These are phyloP conservation scores for Myrmophylax atrothorax DNA, from an alignment of 2,113 vertebrate genomes.

Conservation along the genomic window DNA sequence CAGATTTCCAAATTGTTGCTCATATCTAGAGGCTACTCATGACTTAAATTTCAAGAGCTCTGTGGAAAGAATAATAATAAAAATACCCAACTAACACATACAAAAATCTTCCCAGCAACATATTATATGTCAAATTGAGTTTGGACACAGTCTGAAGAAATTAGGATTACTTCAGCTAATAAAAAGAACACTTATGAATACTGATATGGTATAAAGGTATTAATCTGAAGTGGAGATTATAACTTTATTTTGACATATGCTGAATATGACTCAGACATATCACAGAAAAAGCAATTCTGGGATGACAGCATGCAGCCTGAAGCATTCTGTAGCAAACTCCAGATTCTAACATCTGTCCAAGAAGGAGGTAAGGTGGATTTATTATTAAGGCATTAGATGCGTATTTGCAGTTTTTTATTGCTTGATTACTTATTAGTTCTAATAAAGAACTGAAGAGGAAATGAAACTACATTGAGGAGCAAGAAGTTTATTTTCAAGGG, in stretches of 20 bases:
- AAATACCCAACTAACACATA: background rate
- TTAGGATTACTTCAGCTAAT: slow-evolving; percentile 48
- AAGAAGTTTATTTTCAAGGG: background rate
- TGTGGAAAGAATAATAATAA: background rate
- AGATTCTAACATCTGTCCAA: slow-evolving; percentile 25
- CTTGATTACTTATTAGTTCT: background rate
- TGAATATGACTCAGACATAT: slow-evolving; percentile 39
- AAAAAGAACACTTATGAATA: slow-evolving; percentile 39
- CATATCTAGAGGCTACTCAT: background rate
- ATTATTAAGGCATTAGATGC: background rate
- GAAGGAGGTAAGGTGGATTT: background rate
- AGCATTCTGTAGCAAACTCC: slow-evolving; percentile 23
- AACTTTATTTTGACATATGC: slow-evolving; percentile 46
- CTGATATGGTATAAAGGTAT: slow-evolving; percentile 39
- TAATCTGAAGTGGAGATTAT: slow-evolving; percentile 65
- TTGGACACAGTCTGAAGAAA: slow-evolving; percentile 54
- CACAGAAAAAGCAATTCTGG: background rate
- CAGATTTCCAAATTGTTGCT: background rate
- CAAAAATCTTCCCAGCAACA: background rate
- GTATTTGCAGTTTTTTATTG: background rate
- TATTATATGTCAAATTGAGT: background rate
- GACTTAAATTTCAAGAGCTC: slow-evolving; percentile 36
- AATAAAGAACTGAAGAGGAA: background rate
- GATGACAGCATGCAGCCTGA: background rate
- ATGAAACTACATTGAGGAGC: background rate